Percentiles rank a stretch among this genome's conserved stretches.
Conservation (phyloP, 2,797 vertebrate species). For the Acrossocheilus wenchowensis region DNA sequence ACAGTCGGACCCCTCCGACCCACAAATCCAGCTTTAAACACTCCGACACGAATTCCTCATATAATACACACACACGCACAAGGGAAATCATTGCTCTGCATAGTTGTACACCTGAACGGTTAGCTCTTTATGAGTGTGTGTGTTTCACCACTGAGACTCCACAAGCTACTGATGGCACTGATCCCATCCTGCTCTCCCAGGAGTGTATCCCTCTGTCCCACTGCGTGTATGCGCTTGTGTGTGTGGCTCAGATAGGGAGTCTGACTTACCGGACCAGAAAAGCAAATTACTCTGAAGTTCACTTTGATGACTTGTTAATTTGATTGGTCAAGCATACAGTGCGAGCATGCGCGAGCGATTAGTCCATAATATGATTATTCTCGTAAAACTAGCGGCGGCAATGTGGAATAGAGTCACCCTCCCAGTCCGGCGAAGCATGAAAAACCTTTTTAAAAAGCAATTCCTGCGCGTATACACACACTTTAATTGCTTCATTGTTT, state of each 20-base stretch:
- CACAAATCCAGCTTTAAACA: conserved; percentile 39
- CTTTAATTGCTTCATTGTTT: conserved; percentile 65
- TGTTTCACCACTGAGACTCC: conserved; percentile 25
- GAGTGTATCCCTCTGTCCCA: conserved; percentile 34
- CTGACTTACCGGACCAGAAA: conserved; percentile 17
- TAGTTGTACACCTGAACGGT: conserved; percentile 43
- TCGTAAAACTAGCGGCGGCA: conserved; percentile 49
- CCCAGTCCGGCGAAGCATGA: conserved; percentile 54
- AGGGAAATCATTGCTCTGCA: conserved; percentile 56
- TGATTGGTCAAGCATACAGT: conserved; percentile 45
- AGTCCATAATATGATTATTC: conserved; percentile 56
- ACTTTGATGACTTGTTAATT: conserved; percentile 58
- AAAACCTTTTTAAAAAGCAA: conserved; percentile 64
- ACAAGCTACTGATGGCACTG: conserved; percentile 41
- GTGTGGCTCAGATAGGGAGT: conserved; percentile 37
- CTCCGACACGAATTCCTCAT: conserved; percentile 30
- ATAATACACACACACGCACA: conserved; percentile 36
- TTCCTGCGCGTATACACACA: conserved; percentile 48
- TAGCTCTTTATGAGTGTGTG: conserved; percentile 34
- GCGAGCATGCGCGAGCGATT: conserved; percentile 35
- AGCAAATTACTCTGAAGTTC: conserved; percentile 49
- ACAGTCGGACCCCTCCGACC: conserved; percentile 22
- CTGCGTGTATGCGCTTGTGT: conserved; percentile 8
- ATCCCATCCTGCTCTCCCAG: conserved; percentile 42
- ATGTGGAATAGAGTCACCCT: conserved; percentile 58